These are phyloP conservation scores for Larimichthys polyactis DNA, from an alignment of 2,113 vertebrate species.

Conservation along the genomic window DNA sequence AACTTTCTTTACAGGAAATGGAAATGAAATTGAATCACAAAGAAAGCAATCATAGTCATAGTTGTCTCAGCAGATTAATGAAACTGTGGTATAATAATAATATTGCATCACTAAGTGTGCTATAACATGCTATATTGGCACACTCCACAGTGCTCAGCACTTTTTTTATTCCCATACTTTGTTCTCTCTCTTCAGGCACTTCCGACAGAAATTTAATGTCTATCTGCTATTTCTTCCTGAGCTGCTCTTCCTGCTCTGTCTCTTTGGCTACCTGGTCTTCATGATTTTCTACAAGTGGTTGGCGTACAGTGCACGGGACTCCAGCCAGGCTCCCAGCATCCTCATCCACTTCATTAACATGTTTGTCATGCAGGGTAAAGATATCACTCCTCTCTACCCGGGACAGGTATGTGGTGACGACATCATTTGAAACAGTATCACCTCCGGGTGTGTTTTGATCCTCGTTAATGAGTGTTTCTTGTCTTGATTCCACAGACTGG, in stretches of 20 bases:
- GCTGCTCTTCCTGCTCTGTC: slow-evolving; percentile 93
- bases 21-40: too few relatives aligned
- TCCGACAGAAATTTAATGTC: slow-evolving; percentile 91
- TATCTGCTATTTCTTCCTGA: slow-evolving; percentile 94
- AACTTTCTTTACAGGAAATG: too few relatives aligned
- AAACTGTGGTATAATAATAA: too few relatives aligned
- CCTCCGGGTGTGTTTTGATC: not conserved
- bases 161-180: slow-evolving; percentile 3
- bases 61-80: too few relatives aligned
- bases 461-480: slow-evolving; percentile 24
- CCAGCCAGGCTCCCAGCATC: slow-evolving; percentile 91
- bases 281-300: slow-evolving; percentile 98
- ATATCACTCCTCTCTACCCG: slow-evolving; percentile 81
- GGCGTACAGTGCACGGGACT: slow-evolving; percentile 86
- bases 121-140: too few relatives aligned
- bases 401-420: slow-evolving; percentile 88
- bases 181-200: slow-evolving; percentile 85
- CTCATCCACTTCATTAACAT: slow-evolving; percentile 98
- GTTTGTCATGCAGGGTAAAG: slow-evolving; percentile 89
- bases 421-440: not conserved
- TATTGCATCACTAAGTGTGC: too few relatives aligned
- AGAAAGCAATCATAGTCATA: too few relatives aligned
- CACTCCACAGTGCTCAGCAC: too few relatives aligned
- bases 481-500: slow-evolving; percentile 79
- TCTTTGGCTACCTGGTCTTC: slow-evolving; percentile 96